Evolutionary conservation across 2,797 vertebrate genomes (phyloP), one percentile per base, ranked within the genome.

Genomic region (Anableps anableps): DNA sequence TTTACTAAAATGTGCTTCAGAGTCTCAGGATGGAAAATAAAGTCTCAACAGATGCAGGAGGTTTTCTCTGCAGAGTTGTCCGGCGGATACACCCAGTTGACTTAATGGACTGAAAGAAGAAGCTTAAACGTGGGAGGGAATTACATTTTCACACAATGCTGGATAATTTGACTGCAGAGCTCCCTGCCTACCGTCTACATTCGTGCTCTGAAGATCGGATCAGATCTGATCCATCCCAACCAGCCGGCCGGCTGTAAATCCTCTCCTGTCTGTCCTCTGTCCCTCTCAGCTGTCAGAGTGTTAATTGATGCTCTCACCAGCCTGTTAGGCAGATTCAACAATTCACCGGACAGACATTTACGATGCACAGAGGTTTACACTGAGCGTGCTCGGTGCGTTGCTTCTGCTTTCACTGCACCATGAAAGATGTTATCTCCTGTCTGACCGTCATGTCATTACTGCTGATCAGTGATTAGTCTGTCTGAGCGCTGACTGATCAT

Each of bases 221-320:
- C 36, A 4, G 36, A 68, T n/a, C 23, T 23, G 66, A 70, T 58
- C 55, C 55, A 58, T 29, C 55, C 55, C 23, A 23, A n/a, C 53
- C 53, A 8, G 13, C 66, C 38, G 64, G 23, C 36, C 34, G 36
- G 64, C 36, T 26, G 66, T 70, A 70, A 70, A 70, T 70, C 66
- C 66, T 41, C 38, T n/a, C 36, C 66, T 43, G 66, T 43, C 66
- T n/a, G 38, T 16, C 13, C 23, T 26, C 11, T 23, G 38, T n/a
- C 66, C 66, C 66, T 70, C 66, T 70, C 13, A n/a, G 38, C 66
- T 70, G 66, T 70, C 66, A n/a, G 38, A 4, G 66, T 43, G n/a
- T 70, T 8, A 45, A 70, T 43, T 70, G 38, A 70, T 70, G 66
- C 38, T 5, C 34, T 38, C 62, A 38, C 34, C 36, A 8, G 62